Evolutionary conservation across 2,888 invertebrate genomes (phyloP), one percentile per base, ranked within the genome.

Genomic region (Melieria picta): DNA sequence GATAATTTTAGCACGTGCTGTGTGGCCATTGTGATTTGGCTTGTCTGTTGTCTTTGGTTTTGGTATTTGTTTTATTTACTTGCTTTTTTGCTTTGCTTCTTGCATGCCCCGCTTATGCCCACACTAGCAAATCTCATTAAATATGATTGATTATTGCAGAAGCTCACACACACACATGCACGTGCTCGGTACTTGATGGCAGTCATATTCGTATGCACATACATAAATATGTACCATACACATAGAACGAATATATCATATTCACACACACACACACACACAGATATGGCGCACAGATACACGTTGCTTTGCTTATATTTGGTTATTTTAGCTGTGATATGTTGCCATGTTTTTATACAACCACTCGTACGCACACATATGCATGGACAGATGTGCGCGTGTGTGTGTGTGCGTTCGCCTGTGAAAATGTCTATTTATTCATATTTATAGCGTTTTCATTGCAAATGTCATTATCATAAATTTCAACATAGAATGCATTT

Each of bases 111-210:
- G 16, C 16, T 16, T 16, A 16, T 16, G 16, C 16, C 47, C 13
- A 30, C 30, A 30, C 30, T 58, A 48, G 56, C 58, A 60, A 45
- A 69, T 42, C 65, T 65, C 65, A 72, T 69, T 73, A 70, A 70
- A 58, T 66, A 73, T 66, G 69, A 73, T 70, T 65, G 72, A 72
- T 72, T 72, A 60, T 45, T 55, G 61, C 5, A 13, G 46, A 55
- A 42, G 63, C 13, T 9, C 16, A 30, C 30, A 30, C 30, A 30
- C 30, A 30, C 30, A 30, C 30, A 30, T 30, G 30, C 30, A 52
- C n/a, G 13, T 52, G 52, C 11, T 7, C 50, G 13, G 52, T 7
- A 52, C n/a, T 7, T 52, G 7, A 52, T 52, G 52, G 13, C n/a
- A 4, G 4, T n/a, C 10, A 52, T n/a, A 52, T 52, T 4, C 52